Evolutionary conservation across 1,140 invertebrate genomes (phyloP).

Genomic region (Diploscapter pachys): DNA sequence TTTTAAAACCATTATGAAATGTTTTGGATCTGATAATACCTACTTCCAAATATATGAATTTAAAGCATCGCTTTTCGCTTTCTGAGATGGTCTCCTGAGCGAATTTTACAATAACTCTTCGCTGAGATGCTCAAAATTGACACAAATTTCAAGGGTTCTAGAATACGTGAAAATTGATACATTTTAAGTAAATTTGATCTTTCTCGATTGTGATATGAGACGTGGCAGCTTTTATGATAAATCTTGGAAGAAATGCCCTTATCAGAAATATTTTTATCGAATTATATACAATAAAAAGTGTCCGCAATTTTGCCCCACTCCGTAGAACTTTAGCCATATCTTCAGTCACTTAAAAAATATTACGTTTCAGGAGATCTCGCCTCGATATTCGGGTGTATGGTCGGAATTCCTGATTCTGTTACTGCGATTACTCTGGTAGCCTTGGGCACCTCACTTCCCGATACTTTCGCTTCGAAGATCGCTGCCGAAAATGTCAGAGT

Average conservation of each 20-base stretch:
- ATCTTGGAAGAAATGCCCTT: neutral
- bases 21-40: too few species aligned
- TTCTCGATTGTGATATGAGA: neutral
- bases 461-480: conserved; percentile 97
- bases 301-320: neutral
- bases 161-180: neutral
- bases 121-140: neutral
- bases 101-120: too few species aligned
- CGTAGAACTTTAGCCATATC: neutral
- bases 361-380: conserved; percentile 73
- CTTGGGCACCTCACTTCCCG: conserved; percentile 51
- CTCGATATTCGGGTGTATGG: conserved; percentile 90
- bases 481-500: conserved; percentile 69
- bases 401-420: conserved; percentile 89
- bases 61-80: too few species aligned
- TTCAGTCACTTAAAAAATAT: neutral
- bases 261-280: neutral
- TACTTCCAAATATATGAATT: too few species aligned
- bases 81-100: too few species aligned
- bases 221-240: neutral
- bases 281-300: neutral
- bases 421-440: conserved; percentile 83
- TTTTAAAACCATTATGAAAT: neutral
- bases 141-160: neutral
- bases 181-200: neutral